phyloP scores from a whole-genome alignment of 2,113 vertebrate genomes.

The Paracanthobrama guichenoti region DNA sequence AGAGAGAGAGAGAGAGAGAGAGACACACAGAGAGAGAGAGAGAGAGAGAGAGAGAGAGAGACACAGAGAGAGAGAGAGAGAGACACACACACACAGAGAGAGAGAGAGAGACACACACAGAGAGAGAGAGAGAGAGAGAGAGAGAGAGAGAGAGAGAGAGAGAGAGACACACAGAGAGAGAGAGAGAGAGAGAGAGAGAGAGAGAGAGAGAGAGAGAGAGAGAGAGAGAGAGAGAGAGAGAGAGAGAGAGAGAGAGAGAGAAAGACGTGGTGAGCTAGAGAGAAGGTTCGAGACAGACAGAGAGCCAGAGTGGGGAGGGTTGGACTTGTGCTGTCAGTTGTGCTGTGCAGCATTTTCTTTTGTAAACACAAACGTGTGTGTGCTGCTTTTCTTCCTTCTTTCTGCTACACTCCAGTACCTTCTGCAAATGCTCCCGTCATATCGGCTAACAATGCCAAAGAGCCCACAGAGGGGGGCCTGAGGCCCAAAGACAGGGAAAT shows the following conservation, averaged over 20 bases:
- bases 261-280: neutral
- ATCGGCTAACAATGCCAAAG: slow-evolving; percentile 66
- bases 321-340: slow-evolving; percentile 65
- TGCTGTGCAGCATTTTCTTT: slow-evolving; percentile 65
- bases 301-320: slow-evolving; percentile 35
- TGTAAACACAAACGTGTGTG: slow-evolving; percentile 65
- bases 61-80: neutral
- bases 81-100: no score
- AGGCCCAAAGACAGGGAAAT: slow-evolving; percentile 45
- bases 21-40: slow-evolving; percentile 40
- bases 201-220: slow-evolving; percentile 27
- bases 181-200: slow-evolving; percentile 12
- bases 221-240: slow-evolving; percentile 20
- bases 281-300: slow-evolving; percentile 37
- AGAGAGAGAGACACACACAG: neutral
- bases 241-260: slow-evolving; percentile 37
- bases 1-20: neutral
- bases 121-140: neutral
- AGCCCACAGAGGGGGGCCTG: slow-evolving; percentile 30
- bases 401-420: slow-evolving; percentile 72
- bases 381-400: slow-evolving; percentile 64
- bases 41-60: slow-evolving; percentile 14
- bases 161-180: neutral
- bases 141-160: neutral
- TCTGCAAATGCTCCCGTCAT: slow-evolving; percentile 74